Conservation (phyloP, 2,888 invertebrate genomes). For the Cheilosia urbana region DNA sequence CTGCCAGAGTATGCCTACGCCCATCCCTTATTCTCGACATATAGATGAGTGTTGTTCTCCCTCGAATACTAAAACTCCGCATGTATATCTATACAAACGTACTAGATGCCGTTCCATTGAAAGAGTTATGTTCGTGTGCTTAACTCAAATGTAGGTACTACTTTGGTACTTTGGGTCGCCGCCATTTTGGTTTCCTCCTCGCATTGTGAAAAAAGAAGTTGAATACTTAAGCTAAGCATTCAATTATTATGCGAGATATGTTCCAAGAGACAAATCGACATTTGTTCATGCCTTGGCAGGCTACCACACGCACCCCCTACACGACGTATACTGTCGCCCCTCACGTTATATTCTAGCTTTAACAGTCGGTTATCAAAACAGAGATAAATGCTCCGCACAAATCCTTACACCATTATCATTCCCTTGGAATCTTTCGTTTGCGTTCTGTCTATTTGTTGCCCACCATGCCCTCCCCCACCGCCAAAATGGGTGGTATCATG, state of each 20-base stretch:
- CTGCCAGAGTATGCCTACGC: slow-evolving; percentile 2
- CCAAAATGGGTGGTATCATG: neutral
- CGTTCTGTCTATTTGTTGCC: slow-evolving; percentile 11
- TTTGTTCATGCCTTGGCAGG: slow-evolving; percentile 6
- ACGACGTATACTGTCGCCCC: slow-evolving; percentile 1
- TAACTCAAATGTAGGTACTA: slow-evolving; percentile 18
- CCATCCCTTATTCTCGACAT: neutral
- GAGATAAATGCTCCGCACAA: slow-evolving; percentile 21
- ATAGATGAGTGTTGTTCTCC: neutral
- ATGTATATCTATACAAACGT: neutral
- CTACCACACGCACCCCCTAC: neutral
- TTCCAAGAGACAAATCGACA: slow-evolving; percentile 26
- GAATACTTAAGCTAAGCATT: slow-evolving; percentile 48
- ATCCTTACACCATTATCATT: slow-evolving; percentile 45
- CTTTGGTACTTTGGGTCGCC: slow-evolving; percentile 20
- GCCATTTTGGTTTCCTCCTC: slow-evolving; percentile 19
- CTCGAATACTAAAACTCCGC: slow-evolving; percentile 24
- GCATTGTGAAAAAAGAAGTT: neutral
- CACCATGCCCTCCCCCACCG: neutral
- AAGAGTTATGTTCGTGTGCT: slow-evolving; percentile 33
- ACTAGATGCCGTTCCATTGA: slow-evolving; percentile 11
- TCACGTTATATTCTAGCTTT: slow-evolving; percentile 52
- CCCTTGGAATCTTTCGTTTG: slow-evolving; percentile 19
- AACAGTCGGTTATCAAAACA: slow-evolving; percentile 34
- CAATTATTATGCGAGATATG: slow-evolving; percentile 63